Evolutionary conservation across 2,888 invertebrate species (phyloP), one percentile per base, ranked within the genome.

Genomic region (Periphyllus acericola): DNA sequence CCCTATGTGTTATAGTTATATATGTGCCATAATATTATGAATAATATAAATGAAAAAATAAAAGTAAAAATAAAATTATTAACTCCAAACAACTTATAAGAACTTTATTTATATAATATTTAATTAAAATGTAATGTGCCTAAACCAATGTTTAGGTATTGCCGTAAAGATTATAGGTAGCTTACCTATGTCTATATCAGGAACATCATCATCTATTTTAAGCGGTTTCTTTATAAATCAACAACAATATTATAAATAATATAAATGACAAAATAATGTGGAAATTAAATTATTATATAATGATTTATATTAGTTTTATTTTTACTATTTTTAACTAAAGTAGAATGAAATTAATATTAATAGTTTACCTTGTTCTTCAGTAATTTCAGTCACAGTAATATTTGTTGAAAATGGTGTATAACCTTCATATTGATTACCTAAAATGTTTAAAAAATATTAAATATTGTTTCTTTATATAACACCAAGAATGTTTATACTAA

Each of bases 341-440:
- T 75, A 17, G 75, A 46, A 46, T 46, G 25, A 2, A 46, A 46
- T 75, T 46, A 75, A 75, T 19, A 46, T 5, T 40, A 46, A 46
- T 75, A 25, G 46, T 46, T 75, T 75, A 75, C 75, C 75, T 75
- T 11, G 32, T 46, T 36, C 75, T 75, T 36, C 75, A 40, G 36
- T 17, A 75, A 34, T 75, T 46, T 36, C 75, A 75, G 46, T 14
- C 14, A 34, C 21, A 21, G 36, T 36, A 25, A 21, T 25, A 25
- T 36, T 14, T 46, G 46, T 34, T 46, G 29, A 9, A 36, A 36
- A 21, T 75, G 75, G 75, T 75, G 95, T 95, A 92, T 95, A 95
- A 92, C 95, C 95, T 91, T 95, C 95, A 93, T 95, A 95, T 91
- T 95, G 95, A 91, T 95, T 94, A 40, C 89, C 92, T 92, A 90